A percentile compares a stretch with the other conserved stretches of the same genome.
These are phyloP conservation scores for Agrotis puta DNA, from an alignment of 2,888 invertebrate genomes.

Conservation along the genomic window DNA sequence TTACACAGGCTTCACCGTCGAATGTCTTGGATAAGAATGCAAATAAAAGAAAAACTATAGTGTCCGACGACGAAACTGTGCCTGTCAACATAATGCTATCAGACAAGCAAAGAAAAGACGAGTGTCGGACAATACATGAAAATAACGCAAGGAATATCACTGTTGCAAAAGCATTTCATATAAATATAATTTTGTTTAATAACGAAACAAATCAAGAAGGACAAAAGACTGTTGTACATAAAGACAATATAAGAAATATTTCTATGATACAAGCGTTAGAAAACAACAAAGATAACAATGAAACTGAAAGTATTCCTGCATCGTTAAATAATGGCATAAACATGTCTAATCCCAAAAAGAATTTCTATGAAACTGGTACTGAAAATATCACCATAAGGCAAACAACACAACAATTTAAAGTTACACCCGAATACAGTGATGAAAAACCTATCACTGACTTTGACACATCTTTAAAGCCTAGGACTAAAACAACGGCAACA, in stretches of 20 bases:
- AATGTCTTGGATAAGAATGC: slow-evolving; percentile 45
- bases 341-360: slow-evolving; percentile 46
- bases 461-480: background rate
- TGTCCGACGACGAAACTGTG: slow-evolving; percentile 61
- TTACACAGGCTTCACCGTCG: slow-evolving; percentile 68
- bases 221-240: slow-evolving; percentile 9
- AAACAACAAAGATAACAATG: background rate
- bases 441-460: background rate
- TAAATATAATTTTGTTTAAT: slow-evolving; percentile 43
- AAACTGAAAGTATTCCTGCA: background rate
- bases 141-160: slow-evolving; percentile 60
- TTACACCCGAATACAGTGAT: background rate
- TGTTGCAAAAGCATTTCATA: slow-evolving; percentile 58
- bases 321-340: background rate
- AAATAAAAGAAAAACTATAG: slow-evolving; percentile 54
- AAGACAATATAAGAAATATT: slow-evolving; percentile 29
- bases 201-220: slow-evolving; percentile 4
- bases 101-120: slow-evolving; percentile 29
- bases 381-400: slow-evolving; percentile 65
- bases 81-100: slow-evolving; percentile 40
- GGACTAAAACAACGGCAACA: slow-evolving; percentile 23
- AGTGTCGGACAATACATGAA: slow-evolving; percentile 56
- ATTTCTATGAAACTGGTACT: slow-evolving; percentile 56
- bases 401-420: slow-evolving; percentile 15
- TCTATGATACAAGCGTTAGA: slow-evolving; percentile 42